phyloP scores from a whole-genome alignment of 2,888 invertebrate species.

The Nasonovia ribisnigri region DNA sequence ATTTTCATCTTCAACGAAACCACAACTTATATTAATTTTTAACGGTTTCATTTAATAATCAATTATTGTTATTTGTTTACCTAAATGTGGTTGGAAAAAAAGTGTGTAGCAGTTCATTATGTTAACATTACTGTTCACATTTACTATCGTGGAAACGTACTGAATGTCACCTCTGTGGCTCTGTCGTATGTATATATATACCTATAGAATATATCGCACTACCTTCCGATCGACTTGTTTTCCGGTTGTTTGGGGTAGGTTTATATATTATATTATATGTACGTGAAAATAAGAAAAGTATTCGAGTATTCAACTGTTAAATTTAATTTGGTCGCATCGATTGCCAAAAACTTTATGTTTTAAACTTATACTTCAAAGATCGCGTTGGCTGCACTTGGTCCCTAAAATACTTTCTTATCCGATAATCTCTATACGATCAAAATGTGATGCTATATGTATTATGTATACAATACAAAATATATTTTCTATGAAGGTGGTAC shows the following conservation, averaged over 20 bases:
- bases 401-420: background rate
- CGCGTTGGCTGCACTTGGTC: background rate
- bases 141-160: background rate
- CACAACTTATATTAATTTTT: background rate
- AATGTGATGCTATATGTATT: background rate
- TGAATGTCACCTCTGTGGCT: background rate
- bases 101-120: background rate
- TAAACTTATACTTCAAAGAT: background rate
- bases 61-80: too few relatives aligned
- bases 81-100: too few relatives aligned
- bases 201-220: background rate
- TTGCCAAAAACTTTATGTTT: background rate
- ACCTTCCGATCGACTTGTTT: conserved; percentile 48
- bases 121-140: background rate
- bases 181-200: too few relatives aligned
- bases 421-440: background rate
- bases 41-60: background rate
- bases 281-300: conserved; percentile 13
- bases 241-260: conserved; percentile 22
- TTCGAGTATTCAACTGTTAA: conserved; percentile 34
- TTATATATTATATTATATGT: background rate
- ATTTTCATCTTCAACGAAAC: background rate
- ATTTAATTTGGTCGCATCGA: conserved; percentile 38
- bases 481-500: background rate
- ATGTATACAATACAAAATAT: background rate